Evolutionary conservation across 2,888 invertebrate species (phyloP), one percentile per base, ranked within the genome.

Genomic region (Falcaria lacertinaria): DNA sequence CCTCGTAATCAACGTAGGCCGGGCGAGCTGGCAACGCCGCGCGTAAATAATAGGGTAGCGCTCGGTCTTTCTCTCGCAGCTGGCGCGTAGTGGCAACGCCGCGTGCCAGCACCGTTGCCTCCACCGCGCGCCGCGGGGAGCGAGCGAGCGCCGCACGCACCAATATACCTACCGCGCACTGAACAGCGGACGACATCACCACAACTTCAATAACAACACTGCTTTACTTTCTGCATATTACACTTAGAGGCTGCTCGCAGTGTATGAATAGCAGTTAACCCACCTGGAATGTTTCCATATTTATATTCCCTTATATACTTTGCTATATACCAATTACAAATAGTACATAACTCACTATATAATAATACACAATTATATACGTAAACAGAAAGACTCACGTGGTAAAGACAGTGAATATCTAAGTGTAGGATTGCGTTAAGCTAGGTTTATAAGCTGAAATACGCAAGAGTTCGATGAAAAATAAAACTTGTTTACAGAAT

Each of bases 1-100:
- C 88, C 88, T 89, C 88, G 88, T 88, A 89, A 88, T 88, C 83
- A 88, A 88, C 88, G 88, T 89, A 88, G 87, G 86, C 84, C 80
- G 81, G 59, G 62, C 84, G 82, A 72, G 52, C 62, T 70, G 89
- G 87, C 89, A 89, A 89, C 89, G 82, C 67, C 86, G 87, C 89
- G 85, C 83, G 87, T 88, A 88, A 88, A 88, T 88, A 88, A 89
- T 88, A 88, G 89, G 89, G 89, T 89, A 87, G 84, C 85, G 81
- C 80, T 76, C 80, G 78, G 81, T 88, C 80, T 87, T 86, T 85
- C 87, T 86, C 86, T 88, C 86, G 85, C 89, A 88, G 89, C 86
- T 85, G 88, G 87, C 84, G 85, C 80, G 69, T 58, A 74, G 76
- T 72, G 87, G 87, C 88, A 88, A 88, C 89, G 80, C 75, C 83